phyloP scores from a whole-genome alignment of 2,797 vertebrate genomes.

The Xiphorhynchus erythropygius region DNA sequence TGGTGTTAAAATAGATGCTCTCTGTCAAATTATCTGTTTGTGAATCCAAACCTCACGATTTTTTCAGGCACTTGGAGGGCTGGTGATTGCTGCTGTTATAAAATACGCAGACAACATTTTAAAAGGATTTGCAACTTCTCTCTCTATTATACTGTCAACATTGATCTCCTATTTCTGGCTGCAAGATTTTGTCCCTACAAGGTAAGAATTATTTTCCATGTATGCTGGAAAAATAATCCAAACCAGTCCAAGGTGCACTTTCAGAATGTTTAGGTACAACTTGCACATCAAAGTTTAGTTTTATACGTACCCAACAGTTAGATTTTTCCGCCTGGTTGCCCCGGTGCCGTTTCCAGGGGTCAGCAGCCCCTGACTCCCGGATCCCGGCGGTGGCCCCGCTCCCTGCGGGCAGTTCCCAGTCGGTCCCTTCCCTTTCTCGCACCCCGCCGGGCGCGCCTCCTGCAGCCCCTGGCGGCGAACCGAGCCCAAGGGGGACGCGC shows the following conservation, averaged over 20 bases:
- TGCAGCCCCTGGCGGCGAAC: background rate
- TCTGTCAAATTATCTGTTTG: background rate
- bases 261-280: background rate
- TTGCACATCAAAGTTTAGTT: background rate
- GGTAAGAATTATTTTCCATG: constrained; percentile 76
- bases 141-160: constrained; percentile 97
- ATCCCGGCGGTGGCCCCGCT: background rate
- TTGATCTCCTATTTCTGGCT: constrained; percentile 98
- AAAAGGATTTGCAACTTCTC: constrained; percentile 97
- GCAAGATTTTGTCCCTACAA: constrained; percentile 94
- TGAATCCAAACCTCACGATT: background rate
- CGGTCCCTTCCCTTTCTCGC: background rate
- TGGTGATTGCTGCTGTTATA: constrained; percentile 98
- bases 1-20: background rate
- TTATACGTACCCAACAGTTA: background rate
- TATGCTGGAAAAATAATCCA: background rate
- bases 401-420: background rate
- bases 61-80: constrained; percentile 92
- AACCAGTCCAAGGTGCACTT: background rate
- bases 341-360: background rate
- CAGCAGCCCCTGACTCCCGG: background rate
- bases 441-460: background rate
- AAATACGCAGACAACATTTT: constrained; percentile 99
- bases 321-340: background rate
- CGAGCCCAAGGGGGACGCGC: background rate